A percentile compares a stretch with the other conserved stretches of the same genome.
These are phyloP conservation scores for Nilaparvata lugens DNA, from an alignment of 1,140 invertebrate species.

Conservation along the genomic window DNA sequence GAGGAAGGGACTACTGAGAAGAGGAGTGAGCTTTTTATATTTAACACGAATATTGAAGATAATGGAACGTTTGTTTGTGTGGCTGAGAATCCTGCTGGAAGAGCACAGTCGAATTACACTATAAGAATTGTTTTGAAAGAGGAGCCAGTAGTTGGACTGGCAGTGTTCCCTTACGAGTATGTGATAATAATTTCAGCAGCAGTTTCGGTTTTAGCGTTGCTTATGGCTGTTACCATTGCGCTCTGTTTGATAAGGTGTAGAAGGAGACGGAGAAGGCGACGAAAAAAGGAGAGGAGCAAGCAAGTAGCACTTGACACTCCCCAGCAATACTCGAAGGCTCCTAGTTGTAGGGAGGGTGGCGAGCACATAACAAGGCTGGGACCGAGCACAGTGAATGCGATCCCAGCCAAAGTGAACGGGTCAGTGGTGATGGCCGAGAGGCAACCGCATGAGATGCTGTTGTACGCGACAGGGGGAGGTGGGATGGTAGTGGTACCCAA, in stretches of 20 bases:
- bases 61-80: conserved; percentile 74
- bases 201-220: conserved; percentile 21
- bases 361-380: conserved; percentile 20
- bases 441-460: conserved; percentile 33
- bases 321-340: conserved; percentile 27
- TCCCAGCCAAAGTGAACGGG: conserved; percentile 26
- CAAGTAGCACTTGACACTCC: conserved; percentile 32
- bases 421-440: conserved; percentile 26
- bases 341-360: conserved; percentile 15
- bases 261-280: conserved; percentile 32
- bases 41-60: conserved; percentile 59
- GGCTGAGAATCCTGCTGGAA: conserved; percentile 73
- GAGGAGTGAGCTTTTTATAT: conserved; percentile 63
- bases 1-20: conserved; percentile 60
- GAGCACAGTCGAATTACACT: conserved; percentile 62
- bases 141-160: conserved; percentile 52
- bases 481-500: conserved; percentile 29
- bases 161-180: conserved; percentile 55
- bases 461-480: conserved; percentile 25
- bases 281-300: conserved; percentile 33
- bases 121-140: conserved; percentile 61
- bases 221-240: conserved; percentile 20
- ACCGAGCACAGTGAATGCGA: background rate
- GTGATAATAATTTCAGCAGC: conserved; percentile 53
- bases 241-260: conserved; percentile 24